Conservation (phyloP, 2,797 vertebrate genomes). For the Artibeus jamaicensis region DNA sequence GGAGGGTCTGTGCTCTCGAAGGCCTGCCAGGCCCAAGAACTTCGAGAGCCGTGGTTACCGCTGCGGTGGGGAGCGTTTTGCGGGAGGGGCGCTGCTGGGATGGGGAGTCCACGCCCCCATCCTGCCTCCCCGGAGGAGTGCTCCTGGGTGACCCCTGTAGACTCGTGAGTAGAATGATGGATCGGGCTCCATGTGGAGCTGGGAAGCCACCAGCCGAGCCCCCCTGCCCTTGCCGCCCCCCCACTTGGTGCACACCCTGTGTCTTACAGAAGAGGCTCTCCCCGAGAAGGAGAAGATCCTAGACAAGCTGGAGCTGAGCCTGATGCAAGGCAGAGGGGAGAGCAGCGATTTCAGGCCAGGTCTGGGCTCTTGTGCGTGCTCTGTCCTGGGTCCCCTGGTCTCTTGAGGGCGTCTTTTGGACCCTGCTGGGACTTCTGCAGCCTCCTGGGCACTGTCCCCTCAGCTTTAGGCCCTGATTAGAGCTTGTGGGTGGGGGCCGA, state of each 20-base stretch:
- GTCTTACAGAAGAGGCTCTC: conserved; percentile 83
- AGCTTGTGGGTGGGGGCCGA: background rate
- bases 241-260: background rate
- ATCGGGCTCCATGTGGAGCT: rapidly evolving
- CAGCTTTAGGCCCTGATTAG: background rate
- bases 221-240: background rate
- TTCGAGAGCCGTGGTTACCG: rapidly evolving
- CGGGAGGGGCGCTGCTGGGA: background rate
- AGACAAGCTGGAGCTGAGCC: conserved; percentile 86
- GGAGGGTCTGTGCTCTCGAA: too few relatives aligned
- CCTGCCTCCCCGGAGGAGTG: background rate
- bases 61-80: too few relatives aligned
- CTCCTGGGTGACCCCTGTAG: background rate
- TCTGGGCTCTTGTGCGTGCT: conserved; percentile 59
- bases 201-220: background rate
- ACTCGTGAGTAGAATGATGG: background rate
- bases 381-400: background rate
- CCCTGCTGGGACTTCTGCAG: background rate
- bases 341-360: conserved; percentile 90
- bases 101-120: background rate
- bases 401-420: background rate
- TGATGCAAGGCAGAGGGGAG: conserved; percentile 82
- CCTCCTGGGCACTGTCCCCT: background rate
- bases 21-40: rapidly evolving
- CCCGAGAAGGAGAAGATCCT: conserved; percentile 85